phyloP scores from a whole-genome alignment of 1,140 invertebrate genomes.

The Drosophila kohkoa region DNA sequence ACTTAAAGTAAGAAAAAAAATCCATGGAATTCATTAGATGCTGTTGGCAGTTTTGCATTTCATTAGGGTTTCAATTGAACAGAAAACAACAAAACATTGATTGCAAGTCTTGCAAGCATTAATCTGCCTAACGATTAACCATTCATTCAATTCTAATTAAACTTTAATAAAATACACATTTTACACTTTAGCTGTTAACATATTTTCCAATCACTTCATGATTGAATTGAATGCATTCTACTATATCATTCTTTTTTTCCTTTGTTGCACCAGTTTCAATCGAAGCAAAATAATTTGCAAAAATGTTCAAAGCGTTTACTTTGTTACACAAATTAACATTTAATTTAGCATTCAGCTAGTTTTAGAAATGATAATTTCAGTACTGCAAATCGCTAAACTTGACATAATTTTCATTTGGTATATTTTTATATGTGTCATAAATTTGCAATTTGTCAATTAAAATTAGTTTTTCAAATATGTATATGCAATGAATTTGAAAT shows the following conservation, averaged over 20 bases:
- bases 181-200: conserved; percentile 7
- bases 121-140: conserved; percentile 1
- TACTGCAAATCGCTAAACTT: too few relatives aligned
- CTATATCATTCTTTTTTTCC: too few relatives aligned
- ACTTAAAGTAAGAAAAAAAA: background rate
- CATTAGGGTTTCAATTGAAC: conserved; percentile 40
- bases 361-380: too few relatives aligned
- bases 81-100: conserved; percentile 21
- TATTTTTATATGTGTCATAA: too few relatives aligned
- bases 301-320: too few relatives aligned
- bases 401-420: too few relatives aligned
- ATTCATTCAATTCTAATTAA: conserved; percentile 14
- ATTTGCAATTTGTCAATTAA: too few relatives aligned
- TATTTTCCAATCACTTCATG: conserved; percentile 2
- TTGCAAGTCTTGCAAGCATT: conserved; percentile 18
- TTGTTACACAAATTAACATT: too few relatives aligned
- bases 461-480: too few relatives aligned
- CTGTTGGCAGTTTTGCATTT: conserved; percentile 51
- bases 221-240: conserved; percentile 2
- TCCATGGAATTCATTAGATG: conserved; percentile 27
- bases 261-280: too few relatives aligned
- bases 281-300: background rate
- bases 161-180: conserved; percentile 8
- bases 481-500: too few relatives aligned
- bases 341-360: too few relatives aligned